Evolutionary conservation across 2,888 invertebrate species (phyloP), one percentile per base, ranked within the genome.

Genomic region (Parochlus steinenii): DNA sequence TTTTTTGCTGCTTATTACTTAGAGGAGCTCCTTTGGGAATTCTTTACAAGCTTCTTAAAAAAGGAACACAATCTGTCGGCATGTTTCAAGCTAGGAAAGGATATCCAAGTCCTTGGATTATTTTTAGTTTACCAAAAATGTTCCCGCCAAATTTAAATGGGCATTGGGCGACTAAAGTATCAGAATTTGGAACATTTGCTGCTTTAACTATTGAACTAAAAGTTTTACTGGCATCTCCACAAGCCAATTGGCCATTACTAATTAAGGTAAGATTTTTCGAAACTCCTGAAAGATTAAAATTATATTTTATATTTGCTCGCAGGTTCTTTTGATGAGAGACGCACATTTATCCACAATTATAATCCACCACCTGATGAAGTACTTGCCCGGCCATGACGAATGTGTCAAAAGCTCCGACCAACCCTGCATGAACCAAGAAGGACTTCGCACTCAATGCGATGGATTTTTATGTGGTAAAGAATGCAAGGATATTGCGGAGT

Each of bases 1-100:
- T 86, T 30, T 71, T 81, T 45, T 69, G 72, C 41, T 81, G 79
- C 40, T 61, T 85, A 10, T 56, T 83, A 7, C 62, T 79, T 30
- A 67, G 83, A 40, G 83, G 81, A 1, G 72, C 78, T 8, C 74
- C 81, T 1, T 55, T 85, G 26, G 77, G 79, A 47, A 68, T 71
- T 42, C 61, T 85, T 23, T 72, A 78, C 51, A 83, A 85, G 68
- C 54, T 66, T 14, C 66, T 68, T 42, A 60, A 63, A 20, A 68
- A 65, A 46, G 70, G 69, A 1, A 44, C 67, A n/a, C 63, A 67
- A 26, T 61, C 60, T 39, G 59, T 70, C 44, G 60, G 63, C 44
- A 58, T 72, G 45, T 61, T 69, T 45, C 62, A 65, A 39, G 61
- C 66, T 1, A 61, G 64, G n/a, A 54, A 52, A 28, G 62, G 61